A percentile compares a stretch with the other conserved stretches of the same genome.
Conservation (phyloP, 2,797 vertebrate species). For the Gymnopithys bicolor region DNA sequence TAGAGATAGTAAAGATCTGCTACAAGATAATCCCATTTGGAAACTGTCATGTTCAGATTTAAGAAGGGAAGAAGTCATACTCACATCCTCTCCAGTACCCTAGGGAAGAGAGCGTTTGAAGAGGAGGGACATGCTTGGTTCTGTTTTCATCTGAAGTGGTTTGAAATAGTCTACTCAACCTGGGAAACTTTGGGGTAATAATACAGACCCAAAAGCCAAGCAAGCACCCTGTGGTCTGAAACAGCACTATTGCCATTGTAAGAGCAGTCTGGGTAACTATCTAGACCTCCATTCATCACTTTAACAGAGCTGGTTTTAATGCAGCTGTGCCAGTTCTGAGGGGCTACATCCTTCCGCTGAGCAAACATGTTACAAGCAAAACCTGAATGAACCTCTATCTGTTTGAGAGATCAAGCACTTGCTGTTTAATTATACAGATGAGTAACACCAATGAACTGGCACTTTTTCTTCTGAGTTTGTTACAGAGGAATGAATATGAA, state of each 20-base stretch:
- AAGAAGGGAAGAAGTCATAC: neutral
- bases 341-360: neutral
- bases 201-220: neutral
- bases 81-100: neutral
- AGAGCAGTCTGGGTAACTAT: neutral
- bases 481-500: neutral
- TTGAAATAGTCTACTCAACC: neutral
- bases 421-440: slow-evolving; percentile 59
- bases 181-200: neutral
- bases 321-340: neutral
- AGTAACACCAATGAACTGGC: slow-evolving; percentile 31
- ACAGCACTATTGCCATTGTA: neutral
- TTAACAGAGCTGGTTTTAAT: neutral
- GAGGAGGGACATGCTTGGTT: neutral
- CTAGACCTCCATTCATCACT: neutral
- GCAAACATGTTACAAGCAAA: neutral
- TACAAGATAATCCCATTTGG: neutral
- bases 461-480: neutral
- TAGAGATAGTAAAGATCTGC: neutral
- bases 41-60: neutral
- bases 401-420: slow-evolving; percentile 22
- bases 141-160: neutral
- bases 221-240: rapidly evolving
- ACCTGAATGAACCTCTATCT: neutral
- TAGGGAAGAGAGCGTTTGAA: neutral